These are phyloP conservation scores for Rhabdophis nuchalis DNA, from an alignment of 2,797 vertebrate species.

Conservation along the genomic window DNA sequence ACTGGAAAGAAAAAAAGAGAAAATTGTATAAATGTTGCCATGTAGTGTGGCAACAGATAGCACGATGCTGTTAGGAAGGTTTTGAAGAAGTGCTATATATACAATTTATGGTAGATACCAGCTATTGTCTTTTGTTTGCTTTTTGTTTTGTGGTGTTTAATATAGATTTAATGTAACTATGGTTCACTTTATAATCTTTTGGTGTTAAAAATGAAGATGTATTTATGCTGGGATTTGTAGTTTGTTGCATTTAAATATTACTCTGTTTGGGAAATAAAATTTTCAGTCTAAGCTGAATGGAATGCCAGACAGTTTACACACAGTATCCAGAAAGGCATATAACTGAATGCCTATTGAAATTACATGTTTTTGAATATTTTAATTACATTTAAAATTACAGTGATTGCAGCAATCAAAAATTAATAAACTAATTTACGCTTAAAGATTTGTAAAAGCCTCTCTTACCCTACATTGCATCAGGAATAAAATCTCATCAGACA, in stretches of 20 bases:
- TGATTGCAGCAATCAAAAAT: constrained; percentile 33
- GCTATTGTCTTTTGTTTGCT: constrained; percentile 6
- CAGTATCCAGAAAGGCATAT: constrained; percentile 20
- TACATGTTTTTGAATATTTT: constrained; percentile 32
- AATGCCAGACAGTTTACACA: constrained; percentile 34
- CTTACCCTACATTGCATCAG: constrained; percentile 83
- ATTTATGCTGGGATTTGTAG: background rate
- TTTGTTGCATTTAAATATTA: constrained; percentile 32
- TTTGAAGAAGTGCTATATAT: background rate
- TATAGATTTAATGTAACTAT: constrained; percentile 39
- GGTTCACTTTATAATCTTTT: constrained; percentile 26
- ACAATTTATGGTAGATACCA: background rate
- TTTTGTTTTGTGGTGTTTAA: constrained; percentile 23
- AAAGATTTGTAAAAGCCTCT: constrained; percentile 43
- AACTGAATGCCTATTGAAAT: background rate
- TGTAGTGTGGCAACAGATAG: constrained; percentile 14
- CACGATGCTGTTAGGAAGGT: background rate
- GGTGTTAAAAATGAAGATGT: constrained; percentile 25
- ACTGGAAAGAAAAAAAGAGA: constrained; percentile 28
- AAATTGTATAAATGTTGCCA: constrained; percentile 12
- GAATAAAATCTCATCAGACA: constrained; percentile 77
- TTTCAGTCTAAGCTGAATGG: constrained; percentile 28
- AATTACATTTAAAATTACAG: constrained; percentile 27
- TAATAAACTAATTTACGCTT: constrained; percentile 29
- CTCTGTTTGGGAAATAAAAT: constrained; percentile 18